Percentiles rank a stretch among this genome's conserved stretches.
These are phyloP conservation scores for Drosophila cardini DNA, from an alignment of 1,140 invertebrate genomes.

Conservation along the genomic window DNA sequence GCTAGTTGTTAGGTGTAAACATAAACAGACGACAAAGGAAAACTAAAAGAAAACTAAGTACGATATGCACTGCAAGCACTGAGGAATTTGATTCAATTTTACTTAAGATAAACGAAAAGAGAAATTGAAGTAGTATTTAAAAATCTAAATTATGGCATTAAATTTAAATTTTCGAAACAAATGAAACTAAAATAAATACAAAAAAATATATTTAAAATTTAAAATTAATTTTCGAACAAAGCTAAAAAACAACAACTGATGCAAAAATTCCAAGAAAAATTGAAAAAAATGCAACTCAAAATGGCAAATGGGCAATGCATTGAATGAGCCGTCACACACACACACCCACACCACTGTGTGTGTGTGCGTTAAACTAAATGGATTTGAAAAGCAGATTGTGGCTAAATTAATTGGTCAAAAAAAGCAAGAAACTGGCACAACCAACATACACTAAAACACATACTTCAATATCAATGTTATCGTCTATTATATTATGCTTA, in stretches of 20 bases:
- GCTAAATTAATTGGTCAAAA: conserved; percentile 18
- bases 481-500: conserved; percentile 25
- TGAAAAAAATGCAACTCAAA: conserved; percentile 8
- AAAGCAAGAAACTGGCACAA: conserved; percentile 24
- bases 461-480: conserved; percentile 20
- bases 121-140: conserved; percentile 68
- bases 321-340: conserved; percentile 41
- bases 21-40: conserved; percentile 40
- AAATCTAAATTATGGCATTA: conserved; percentile 48
- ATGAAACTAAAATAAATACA: conserved; percentile 1
- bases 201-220: conserved; percentile 32
- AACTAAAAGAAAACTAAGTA: conserved; percentile 55
- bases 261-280: conserved; percentile 15
- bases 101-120: conserved; percentile 77
- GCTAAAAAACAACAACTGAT: conserved; percentile 27
- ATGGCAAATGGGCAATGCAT: conserved; percentile 34
- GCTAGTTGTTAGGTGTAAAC: conserved; percentile 53
- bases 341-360: conserved; percentile 1
- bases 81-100: conserved; percentile 85
- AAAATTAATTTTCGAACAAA: conserved; percentile 47
- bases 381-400: conserved; percentile 32
- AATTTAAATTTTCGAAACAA: conserved; percentile 20
- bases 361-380: conserved; percentile 17
- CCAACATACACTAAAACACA: conserved; percentile 6
- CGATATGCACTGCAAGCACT: conserved; percentile 84